Evolutionary conservation across 2,797 vertebrate genomes (phyloP), one percentile per base, ranked within the genome.

Genomic region (Cryptoprocta ferox): DNA sequence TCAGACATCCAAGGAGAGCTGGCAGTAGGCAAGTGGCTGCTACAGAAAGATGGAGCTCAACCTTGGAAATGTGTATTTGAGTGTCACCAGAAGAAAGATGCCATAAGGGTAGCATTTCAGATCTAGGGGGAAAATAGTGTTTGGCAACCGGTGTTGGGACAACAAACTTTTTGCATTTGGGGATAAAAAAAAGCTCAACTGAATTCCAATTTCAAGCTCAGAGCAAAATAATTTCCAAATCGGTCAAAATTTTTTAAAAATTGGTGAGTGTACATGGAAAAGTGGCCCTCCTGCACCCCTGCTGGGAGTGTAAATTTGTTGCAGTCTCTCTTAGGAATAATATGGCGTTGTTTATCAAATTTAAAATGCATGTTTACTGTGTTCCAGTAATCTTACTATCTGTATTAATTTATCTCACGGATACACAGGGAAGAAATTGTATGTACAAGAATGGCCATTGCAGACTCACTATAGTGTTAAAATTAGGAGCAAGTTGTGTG

Each of bases 351-450:
- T 14, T 89, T 65, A 92, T 83, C 75, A 87, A 45, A 76, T 75
- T 70, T 37, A 70, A 45, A 96, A 79, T 18, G n/a, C 18, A 45
- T 21, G 19, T 59, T 89, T 86, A 30, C 28, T 89, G 73, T 91
- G 79, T 89, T 59, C 48, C 37, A 85, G 42, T 63, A 81, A 81
- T 30, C 45, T 18, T 76, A 84, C 16, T 70, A 35, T 48, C 50
- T 75, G 16, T 35, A 80, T 94, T 92, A 71, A 95, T 89, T 89
- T 92, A 92, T 50, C 53, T 66, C 94, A 94, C 30, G 86, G 56
- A 85, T 61, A 59, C 0, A 84, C 30, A 84, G 2, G 18, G 45
- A 89, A 84, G 45, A 87, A 84, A 61, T 5, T 76, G 13, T 8
- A 65, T 13, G 21, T 75, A 73, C 16, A 88, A 89, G n/a, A 30